Evolutionary conservation across 2,888 invertebrate genomes (phyloP), one percentile per base, ranked within the genome.

Genomic region (Aromia moschata): DNA sequence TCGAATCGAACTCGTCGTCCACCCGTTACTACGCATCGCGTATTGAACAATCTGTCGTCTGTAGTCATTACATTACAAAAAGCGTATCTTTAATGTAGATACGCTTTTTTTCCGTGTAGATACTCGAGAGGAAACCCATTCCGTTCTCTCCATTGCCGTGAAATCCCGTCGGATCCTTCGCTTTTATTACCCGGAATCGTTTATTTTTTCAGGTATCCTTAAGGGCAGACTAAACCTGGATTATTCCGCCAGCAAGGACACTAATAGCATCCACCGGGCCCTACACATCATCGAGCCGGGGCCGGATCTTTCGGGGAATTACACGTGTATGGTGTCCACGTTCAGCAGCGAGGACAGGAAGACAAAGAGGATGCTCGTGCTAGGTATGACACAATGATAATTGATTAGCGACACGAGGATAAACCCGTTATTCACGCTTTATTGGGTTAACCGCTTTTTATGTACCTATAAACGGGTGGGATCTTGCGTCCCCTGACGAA

Each of bases 281-380:
- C 83, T 89, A 68, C 86, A 87, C 74, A 88, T 91, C 72, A 74
- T 86, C 59, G 84, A 84, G 53, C 87, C 88, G 11, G 86, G 87
- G 16, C 87, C 87, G 12, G 87, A 89, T 58, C 83, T 90, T 61
- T 86, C 87, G 33, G 90, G 90, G 3, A 87, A 88, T 74, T 91
- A 90, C 77, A 87, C 86, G 16, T 91, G 91, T 72, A 83, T 84
- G 16, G 88, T 90, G 11, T 88, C 89, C 15, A 89, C 89, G 1
- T 87, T 88, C 71, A 80, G 82, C 70, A 84, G 85, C 61, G 89
- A 89, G 74, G 87, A 86, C 65, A 81, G 83, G 38, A 82, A 83
- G 75, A 85, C 86, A 31, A 85, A 85, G 71, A 79, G 83, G 43
- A 89, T 91, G 88, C 83, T 87, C 43, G 86, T 90, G 57, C 89